Evolutionary conservation across 2,888 invertebrate species (phyloP).

Genomic region (Tetranychus piercei): DNA sequence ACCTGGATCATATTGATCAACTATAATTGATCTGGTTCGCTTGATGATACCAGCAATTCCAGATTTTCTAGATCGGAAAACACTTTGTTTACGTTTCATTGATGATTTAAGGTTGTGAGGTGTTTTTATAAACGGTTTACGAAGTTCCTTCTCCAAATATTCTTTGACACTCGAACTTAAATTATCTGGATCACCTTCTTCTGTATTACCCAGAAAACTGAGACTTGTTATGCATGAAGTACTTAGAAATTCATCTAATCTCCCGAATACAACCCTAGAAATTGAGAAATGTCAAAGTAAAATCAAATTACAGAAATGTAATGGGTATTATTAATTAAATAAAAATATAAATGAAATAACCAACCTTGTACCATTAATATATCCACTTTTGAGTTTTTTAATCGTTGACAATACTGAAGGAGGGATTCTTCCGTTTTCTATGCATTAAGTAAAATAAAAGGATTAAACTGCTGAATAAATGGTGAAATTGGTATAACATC

Average conservation of each 20-base stretch:
- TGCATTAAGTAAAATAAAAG: neutral
- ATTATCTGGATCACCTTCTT: conserved; percentile 63
- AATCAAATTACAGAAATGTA: conserved; percentile 18
- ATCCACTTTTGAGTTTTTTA: conserved; percentile 92
- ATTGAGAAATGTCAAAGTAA: conserved; percentile 25
- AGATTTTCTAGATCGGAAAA: conserved; percentile 25
- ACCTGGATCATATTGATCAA: conserved; percentile 40
- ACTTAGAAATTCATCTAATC: conserved; percentile 77
- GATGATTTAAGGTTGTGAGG: conserved; percentile 18
- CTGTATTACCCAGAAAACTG: conserved; percentile 79
- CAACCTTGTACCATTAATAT: conserved; percentile 74
- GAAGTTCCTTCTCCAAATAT: conserved; percentile 64
- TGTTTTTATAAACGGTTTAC: conserved; percentile 45
- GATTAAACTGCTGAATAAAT: neutral
- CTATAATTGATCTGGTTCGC: conserved; percentile 77
- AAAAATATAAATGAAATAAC: neutral
- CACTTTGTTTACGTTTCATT: conserved; percentile 25
- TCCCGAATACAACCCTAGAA: conserved; percentile 68
- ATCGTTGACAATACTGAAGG: conserved; percentile 89
- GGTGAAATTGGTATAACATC: neutral
- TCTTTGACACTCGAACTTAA: conserved; percentile 62
- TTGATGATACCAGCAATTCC: conserved; percentile 71
- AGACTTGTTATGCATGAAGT: conserved; percentile 94
- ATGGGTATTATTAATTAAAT: conserved; percentile 31
- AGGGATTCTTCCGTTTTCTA: conserved; percentile 79